phyloP scores from a whole-genome alignment of 2,113 vertebrate species.

The Reinhardtius hippoglossoides region DNA sequence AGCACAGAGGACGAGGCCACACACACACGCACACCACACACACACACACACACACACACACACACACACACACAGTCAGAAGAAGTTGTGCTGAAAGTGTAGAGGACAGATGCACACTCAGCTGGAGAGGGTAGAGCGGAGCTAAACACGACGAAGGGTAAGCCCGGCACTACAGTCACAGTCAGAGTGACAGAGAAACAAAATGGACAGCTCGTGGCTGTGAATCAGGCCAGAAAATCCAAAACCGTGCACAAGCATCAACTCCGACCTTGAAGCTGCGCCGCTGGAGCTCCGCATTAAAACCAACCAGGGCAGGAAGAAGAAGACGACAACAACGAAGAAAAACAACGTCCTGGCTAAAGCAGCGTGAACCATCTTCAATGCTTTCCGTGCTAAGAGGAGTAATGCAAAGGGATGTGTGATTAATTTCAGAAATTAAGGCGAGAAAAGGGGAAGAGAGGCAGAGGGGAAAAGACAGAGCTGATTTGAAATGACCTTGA shows the following conservation, averaged over 20 bases:
- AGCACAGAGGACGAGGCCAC: conserved; percentile 58
- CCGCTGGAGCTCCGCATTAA: conserved; percentile 16
- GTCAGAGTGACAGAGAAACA: conserved; percentile 12
- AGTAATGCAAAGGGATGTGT: conserved; percentile 47
- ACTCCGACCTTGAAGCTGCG: conserved; percentile 53
- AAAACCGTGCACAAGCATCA: conserved; percentile 2
- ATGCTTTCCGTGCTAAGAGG: conserved; percentile 10
- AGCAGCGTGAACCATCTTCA: conserved; percentile 7
- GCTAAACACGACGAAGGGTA: conserved; percentile 69
- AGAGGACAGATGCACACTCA: conserved; percentile 73
- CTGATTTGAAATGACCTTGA: conserved; percentile 48
- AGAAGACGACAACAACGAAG: neutral
- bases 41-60: conserved; percentile 31
- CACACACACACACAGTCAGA: conserved; percentile 50
- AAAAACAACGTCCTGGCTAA: neutral
- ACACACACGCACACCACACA: conserved; percentile 20
- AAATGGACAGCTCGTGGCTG: conserved; percentile 52
- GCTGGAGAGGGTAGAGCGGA: conserved; percentile 55
- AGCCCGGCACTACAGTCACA: conserved; percentile 34
- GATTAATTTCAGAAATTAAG: conserved; percentile 60
- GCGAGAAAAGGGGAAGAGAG: neutral
- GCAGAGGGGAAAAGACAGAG: neutral
- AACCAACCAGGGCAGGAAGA: conserved; percentile 9
- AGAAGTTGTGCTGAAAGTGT: conserved; percentile 68
- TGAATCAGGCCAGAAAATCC: conserved; percentile 15